Base-by-base conservation (phyloP, 2,797 vertebrate species). In the Cephalopachus bancanus region DNA sequence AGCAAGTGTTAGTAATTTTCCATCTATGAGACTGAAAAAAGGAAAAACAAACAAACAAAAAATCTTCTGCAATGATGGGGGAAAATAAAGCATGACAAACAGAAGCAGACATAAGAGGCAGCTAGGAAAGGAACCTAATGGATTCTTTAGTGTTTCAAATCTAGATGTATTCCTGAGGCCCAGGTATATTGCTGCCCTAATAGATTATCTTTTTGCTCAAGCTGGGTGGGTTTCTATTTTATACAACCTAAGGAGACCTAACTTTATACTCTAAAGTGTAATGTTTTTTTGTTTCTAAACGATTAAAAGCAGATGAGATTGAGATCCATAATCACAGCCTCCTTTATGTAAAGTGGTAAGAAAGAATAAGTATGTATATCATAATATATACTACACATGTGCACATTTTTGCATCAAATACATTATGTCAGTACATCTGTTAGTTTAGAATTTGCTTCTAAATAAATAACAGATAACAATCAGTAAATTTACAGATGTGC, bases 391-490 rank as follows among this genome's bases (percentile, higher is more conserved):
- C 37, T 44, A 64, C 7, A 85, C 53, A 85, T 10, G 30, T 83
- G 44, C 6, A 59, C 12, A 80, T 84, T 64, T 69, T 83, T 81
- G 22, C 28, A 69, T 90, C 65, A 81, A 81, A 83, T 71, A 53
- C 84, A 84, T 84, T 71, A 94, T 94, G 95, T 95, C 37, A 67
- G 20, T 62, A 88, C 53, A 96, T 96, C 71, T 95, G 72, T 74
- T 87, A 93, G 59, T 87, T 89, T 95, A 96, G 85, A 95, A 95
- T 94, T 95, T 83, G 15, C 12, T 80, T 95, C 60, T 91, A 96
- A 93, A 92, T 89, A 94, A 78, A 57, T 79, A 83, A 91, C 44
- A 83, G 33, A 94, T 28, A 83, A 59, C 10, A 91, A 62, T 76
- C 69, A 85, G 93, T 95, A 93, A 90, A 75, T 19, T 78, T 93